Evolutionary conservation across 2,888 invertebrate species (phyloP).

Genomic region (Archaeoteleia sp.): DNA sequence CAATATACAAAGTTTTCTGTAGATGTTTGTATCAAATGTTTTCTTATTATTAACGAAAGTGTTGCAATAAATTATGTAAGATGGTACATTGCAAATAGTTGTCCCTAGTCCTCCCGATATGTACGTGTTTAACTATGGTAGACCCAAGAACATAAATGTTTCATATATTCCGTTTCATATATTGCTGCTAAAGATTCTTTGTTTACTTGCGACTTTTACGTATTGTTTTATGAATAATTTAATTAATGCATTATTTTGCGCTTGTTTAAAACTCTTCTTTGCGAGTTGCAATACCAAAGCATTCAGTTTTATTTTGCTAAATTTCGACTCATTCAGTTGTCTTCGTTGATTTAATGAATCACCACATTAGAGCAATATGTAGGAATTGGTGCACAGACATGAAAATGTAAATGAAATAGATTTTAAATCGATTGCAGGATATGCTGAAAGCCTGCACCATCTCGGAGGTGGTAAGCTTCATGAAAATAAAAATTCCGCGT

Average conservation of each 20-base stretch:
- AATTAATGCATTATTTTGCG: too few relatives aligned
- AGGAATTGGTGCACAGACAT: slow-evolving; percentile 10
- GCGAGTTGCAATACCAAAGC: neutral
- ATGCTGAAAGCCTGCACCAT: slow-evolving; percentile 58
- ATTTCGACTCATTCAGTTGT: neutral
- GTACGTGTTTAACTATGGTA: too few relatives aligned
- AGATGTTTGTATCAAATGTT: too few relatives aligned
- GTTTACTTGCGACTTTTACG: neutral
- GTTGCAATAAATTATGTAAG: too few relatives aligned
- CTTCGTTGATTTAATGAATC: slow-evolving; percentile 3
- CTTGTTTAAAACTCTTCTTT: too few relatives aligned
- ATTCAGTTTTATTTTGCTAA: slow-evolving; percentile 8
- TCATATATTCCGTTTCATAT: too few relatives aligned
- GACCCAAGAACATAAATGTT: too few relatives aligned
- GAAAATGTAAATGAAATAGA: slow-evolving; percentile 57
- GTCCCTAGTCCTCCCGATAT: too few relatives aligned
- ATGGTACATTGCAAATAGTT: too few relatives aligned
- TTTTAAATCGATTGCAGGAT: slow-evolving; percentile 60
- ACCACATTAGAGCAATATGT: slow-evolving; percentile 17
- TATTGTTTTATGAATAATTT: slow-evolving; percentile 43
- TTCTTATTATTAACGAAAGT: too few relatives aligned
- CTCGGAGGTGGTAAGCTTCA: slow-evolving; percentile 60
- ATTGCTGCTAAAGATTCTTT: slow-evolving; percentile 8
- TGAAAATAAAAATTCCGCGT: slow-evolving; percentile 54
- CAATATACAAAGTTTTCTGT: too few relatives aligned